Evolutionary conservation across 2,888 invertebrate species (phyloP), one percentile per base, ranked within the genome.

Genomic region (Unio pictorum): DNA sequence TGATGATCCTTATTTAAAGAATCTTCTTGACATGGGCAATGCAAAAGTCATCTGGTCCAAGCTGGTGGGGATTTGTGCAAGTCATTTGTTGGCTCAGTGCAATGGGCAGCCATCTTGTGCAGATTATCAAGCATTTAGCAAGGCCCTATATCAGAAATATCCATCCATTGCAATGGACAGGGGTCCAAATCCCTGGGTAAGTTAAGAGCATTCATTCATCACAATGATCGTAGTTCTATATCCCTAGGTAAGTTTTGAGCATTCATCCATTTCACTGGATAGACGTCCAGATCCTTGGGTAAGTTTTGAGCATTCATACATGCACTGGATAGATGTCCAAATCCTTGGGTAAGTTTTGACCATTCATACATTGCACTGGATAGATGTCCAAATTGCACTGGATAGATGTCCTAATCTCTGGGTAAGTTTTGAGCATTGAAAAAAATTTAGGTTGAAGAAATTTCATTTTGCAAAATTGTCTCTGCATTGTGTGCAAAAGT

Each of bases 161-260:
- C 73, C 73, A 26, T 67, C 70, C 65, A 67, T 73, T 28, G 73
- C 68, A 17, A 65, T 66, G 2, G 64, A 62, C 34, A 67, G 70
- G 64, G 73, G 73, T 54, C 73, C 73, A 55, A 68, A 71, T 63
- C 73, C 73, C 30, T 73, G 73, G 73, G 73, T 73, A 73, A 62
- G 71, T 73, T 26, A 30, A 57, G 45, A 15, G 15, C 45, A 45
- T 45, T 45, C 15, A 11, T 45, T 4, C 6, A 34, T 34, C 23
- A 71, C 68, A 17, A 65, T 66, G 1, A 63, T 55, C 26, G 64
- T 63, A 66, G 71, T 68, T 54, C 73, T 68, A 55, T 66, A 68
- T 62, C 73, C 73, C 30, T 73, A 71, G 73, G 73, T 73, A 73
- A 62, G 70, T 73, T 18, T 56, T 64, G 34, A 57, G 58, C 71